Conservation (phyloP, 2,888 invertebrate genomes). For the Hypsopygia costalis region DNA sequence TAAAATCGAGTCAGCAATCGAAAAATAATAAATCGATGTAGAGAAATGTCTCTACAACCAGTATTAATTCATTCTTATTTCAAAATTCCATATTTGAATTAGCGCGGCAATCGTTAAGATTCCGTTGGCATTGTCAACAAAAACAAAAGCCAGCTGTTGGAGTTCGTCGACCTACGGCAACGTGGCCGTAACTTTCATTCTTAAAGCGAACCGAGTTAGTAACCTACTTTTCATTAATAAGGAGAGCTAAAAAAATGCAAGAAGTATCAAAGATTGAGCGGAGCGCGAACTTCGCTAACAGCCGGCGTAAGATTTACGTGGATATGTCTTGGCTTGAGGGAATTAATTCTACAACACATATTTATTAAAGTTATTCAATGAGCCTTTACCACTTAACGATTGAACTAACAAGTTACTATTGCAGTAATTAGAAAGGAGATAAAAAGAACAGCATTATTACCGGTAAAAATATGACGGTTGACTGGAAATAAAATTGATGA, state of each 20-base stretch:
- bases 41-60: too few relatives aligned
- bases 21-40: too few relatives aligned
- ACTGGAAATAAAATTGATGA: too few relatives aligned
- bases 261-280: slow-evolving; percentile 81
- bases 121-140: slow-evolving; percentile 41
- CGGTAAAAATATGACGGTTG: too few relatives aligned
- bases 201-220: slow-evolving; percentile 77
- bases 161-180: slow-evolving; percentile 77
- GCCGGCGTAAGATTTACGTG: slow-evolving; percentile 39
- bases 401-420: too few relatives aligned
- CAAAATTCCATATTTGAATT: slow-evolving; percentile 1
- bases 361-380: too few relatives aligned
- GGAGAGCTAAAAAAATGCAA: slow-evolving; percentile 79
- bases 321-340: slow-evolving; percentile 35
- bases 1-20: too few relatives aligned
- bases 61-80: too few relatives aligned
- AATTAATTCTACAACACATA: too few relatives aligned
- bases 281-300: slow-evolving; percentile 70
- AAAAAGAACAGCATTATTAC: too few relatives aligned
- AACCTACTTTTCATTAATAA: slow-evolving; percentile 82
- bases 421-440: too few relatives aligned
- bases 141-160: slow-evolving; percentile 74
- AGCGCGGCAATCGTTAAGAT: slow-evolving; percentile 16
- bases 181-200: slow-evolving; percentile 79
- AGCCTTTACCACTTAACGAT: too few relatives aligned